A percentile compares a stretch with the other conserved stretches of the same genome.
phyloP scores from a whole-genome alignment of 2,797 vertebrate species.

The Xerus rutilus region DNA sequence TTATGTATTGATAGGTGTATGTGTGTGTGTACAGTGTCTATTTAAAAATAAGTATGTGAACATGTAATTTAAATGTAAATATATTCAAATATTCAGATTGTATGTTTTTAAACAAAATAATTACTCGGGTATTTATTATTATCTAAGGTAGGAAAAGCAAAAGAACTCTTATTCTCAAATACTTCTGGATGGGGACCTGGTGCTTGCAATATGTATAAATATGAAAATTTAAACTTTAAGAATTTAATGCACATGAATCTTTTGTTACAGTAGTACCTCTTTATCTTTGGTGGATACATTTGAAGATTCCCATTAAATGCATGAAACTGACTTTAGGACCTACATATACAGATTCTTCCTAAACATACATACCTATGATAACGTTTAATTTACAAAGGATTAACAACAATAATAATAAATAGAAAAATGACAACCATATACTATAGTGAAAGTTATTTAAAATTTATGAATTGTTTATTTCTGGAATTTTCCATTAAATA shows the following conservation, averaged over 20 bases:
- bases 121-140: conserved; percentile 36
- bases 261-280: background rate
- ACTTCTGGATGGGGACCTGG: background rate
- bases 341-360: background rate
- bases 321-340: background rate
- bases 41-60: conserved; percentile 54
- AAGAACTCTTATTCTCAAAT: conserved; percentile 22
- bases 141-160: conserved; percentile 16
- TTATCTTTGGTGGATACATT: background rate
- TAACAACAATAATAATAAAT: background rate
- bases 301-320: background rate
- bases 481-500: background rate
- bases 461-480: conserved; percentile 27
- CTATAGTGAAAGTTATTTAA: background rate
- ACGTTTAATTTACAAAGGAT: background rate
- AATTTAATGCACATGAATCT: background rate
- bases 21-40: background rate
- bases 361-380: background rate
- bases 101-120: conserved; percentile 48
- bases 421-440: background rate
- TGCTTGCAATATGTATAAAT: background rate
- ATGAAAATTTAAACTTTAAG: conserved; percentile 31
- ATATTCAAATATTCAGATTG: conserved; percentile 14
- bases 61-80: background rate
- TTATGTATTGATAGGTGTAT: background rate